Percentiles rank a stretch among this genome's conserved stretches.
Evolutionary conservation across 2,797 vertebrate genomes (phyloP).

Genomic region (Coluber constrictor): DNA sequence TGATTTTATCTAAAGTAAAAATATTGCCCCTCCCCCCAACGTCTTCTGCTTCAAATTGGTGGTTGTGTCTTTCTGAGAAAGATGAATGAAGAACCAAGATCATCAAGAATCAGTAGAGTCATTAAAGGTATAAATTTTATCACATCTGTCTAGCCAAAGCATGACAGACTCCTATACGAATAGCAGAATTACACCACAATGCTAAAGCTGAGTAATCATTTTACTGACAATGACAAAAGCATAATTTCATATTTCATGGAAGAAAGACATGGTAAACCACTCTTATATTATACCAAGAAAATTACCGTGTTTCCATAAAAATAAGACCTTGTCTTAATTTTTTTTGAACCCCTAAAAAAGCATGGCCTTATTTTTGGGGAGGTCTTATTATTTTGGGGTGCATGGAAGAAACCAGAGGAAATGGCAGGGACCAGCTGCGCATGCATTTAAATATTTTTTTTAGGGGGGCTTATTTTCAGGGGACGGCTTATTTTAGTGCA

Average conservation of each 20-base stretch:
- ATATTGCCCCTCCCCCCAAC: background rate
- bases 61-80: background rate
- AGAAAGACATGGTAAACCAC: background rate
- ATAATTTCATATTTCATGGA: background rate
- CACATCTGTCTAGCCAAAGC: background rate
- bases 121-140: background rate
- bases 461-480: too few relatives aligned
- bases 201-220: background rate
- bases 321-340: too few relatives aligned
- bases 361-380: too few relatives aligned
- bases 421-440: too few relatives aligned
- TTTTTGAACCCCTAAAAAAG: too few relatives aligned
- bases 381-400: too few relatives aligned
- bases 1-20: background rate
- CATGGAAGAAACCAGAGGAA: too few relatives aligned
- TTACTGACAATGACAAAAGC: background rate
- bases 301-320: background rate
- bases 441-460: too few relatives aligned
- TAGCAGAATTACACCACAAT: background rate
- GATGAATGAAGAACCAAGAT: background rate
- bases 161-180: background rate
- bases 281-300: background rate
- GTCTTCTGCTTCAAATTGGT: background rate
- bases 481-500: too few relatives aligned
- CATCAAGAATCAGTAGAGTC: background rate